These are phyloP conservation scores for Pissodes strobi DNA, from an alignment of 1,140 invertebrate genomes.

Conservation along the genomic window DNA sequence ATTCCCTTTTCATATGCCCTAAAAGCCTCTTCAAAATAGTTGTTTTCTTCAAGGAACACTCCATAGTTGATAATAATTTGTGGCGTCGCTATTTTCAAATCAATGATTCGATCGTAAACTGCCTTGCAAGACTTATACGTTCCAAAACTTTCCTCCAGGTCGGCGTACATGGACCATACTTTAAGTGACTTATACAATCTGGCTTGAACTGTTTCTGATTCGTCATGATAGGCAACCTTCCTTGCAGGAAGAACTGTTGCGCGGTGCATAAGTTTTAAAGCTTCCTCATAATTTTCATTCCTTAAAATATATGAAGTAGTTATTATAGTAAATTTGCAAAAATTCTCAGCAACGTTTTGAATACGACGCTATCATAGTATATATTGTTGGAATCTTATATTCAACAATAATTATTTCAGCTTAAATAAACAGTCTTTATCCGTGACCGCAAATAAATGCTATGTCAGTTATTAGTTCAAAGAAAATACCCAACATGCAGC, in stretches of 20 bases:
- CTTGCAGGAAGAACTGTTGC: conserved; percentile 90
- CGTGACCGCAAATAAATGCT: too few species aligned
- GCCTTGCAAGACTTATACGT: conserved; percentile 98
- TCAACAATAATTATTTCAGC: too few species aligned
- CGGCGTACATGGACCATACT: conserved; percentile 99
- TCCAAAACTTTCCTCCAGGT: conserved; percentile 98
- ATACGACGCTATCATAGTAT: too few species aligned
- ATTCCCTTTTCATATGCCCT: conserved; percentile 99
- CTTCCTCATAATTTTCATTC: conserved; percentile 88
- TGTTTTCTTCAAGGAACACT: conserved; percentile 95
- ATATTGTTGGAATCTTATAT: too few species aligned
- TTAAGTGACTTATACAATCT: conserved; percentile 95
- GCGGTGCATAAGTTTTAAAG: conserved; percentile 90
- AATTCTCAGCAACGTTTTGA: too few species aligned
- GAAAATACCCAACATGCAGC: too few species aligned
- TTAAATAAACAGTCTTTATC: too few species aligned
- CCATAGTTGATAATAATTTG: conserved; percentile 99
- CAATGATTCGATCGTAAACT: conserved; percentile 98
- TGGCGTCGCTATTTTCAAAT: conserved; percentile 97
- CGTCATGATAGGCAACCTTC: conserved; percentile 95
- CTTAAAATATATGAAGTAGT: too few species aligned
- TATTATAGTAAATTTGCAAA: too few species aligned
- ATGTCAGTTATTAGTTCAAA: too few species aligned
- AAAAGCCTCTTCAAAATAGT: conserved; percentile 99
- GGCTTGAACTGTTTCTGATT: conserved; percentile 94